phyloP scores from a whole-genome alignment of 2,888 invertebrate species.

The Germaria angustata region DNA sequence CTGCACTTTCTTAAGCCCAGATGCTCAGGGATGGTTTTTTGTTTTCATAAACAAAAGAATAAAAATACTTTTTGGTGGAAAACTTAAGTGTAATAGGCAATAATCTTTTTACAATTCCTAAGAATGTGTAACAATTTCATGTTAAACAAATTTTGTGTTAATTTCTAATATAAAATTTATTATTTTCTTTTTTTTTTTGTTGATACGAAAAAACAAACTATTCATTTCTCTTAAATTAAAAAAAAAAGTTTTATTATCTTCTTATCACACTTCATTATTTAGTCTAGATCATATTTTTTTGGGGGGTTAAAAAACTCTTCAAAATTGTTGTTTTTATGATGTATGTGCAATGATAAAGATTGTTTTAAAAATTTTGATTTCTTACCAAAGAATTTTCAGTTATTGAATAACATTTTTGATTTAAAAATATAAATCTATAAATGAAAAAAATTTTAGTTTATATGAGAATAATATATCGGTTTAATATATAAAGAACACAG shows the following conservation, averaged over 20 bases:
- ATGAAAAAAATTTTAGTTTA: neutral
- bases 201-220: too few relatives aligned
- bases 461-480: too few relatives aligned
- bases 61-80: neutral
- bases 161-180: conserved; percentile 32
- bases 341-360: conserved; percentile 34
- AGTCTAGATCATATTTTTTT: neutral
- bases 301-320: neutral
- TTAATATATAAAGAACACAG: neutral
- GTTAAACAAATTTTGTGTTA: conserved; percentile 7
- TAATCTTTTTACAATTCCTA: conserved; percentile 2
- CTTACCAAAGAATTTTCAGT: neutral
- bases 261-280: conserved; percentile 42
- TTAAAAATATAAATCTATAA: neutral
- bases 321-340: conserved; percentile 53
- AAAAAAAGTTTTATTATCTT: conserved; percentile 2
- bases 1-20: conserved; percentile 34
- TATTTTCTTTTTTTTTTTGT: neutral
- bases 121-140: conserved; percentile 32
- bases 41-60: neutral
- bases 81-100: neutral
- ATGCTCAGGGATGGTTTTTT: neutral
- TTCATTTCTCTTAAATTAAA: neutral
- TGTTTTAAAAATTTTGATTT: neutral
- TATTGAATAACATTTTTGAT: neutral